These are phyloP conservation scores for Lycopodina hypogea DNA, from an alignment of 37 sponge, comb jelly and placozoan species.

Conservation along the genomic window DNA sequence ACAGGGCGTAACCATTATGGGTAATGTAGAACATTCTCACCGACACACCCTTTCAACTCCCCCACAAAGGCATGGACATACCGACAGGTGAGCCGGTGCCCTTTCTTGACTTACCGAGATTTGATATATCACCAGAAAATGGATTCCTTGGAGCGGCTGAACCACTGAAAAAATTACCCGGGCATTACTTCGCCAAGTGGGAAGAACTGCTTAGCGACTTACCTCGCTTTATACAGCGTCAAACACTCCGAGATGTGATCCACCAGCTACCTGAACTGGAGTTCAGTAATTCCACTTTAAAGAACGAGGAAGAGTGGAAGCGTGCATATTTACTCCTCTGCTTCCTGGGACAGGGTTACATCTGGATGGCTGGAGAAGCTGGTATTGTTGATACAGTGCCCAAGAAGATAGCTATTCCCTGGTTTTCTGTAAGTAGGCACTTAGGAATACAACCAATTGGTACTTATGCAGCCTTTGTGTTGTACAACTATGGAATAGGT, in stretches of 20 bases:
- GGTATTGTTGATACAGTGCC: slow-evolving; percentile 43
- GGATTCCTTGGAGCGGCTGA: slow-evolving; percentile 54
- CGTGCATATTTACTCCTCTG: slow-evolving; percentile 55
- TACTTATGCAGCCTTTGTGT: slow-evolving; percentile 38
- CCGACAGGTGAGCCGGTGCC: background rate
- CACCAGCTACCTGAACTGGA: slow-evolving; percentile 28
- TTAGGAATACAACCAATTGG: slow-evolving; percentile 55
- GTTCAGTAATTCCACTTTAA: slow-evolving; percentile 28
- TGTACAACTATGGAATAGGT: slow-evolving; percentile 61
- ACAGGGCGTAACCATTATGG: no score
- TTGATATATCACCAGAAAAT: slow-evolving; percentile 35
- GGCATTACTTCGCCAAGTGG: slow-evolving; percentile 51
- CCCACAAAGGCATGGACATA: no score
- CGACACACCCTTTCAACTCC: no score
- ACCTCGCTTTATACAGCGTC: slow-evolving; percentile 13
- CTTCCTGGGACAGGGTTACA: slow-evolving; percentile 60
- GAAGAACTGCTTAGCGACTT: slow-evolving; percentile 43
- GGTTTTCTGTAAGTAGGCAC: slow-evolving; percentile 48
- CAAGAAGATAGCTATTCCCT: slow-evolving; percentile 59
- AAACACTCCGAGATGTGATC: slow-evolving; percentile 27
- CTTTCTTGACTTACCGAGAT: slow-evolving; percentile 1
- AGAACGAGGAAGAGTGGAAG: slow-evolving; percentile 54
- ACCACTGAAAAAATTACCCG: slow-evolving; percentile 30
- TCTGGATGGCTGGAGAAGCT: slow-evolving; percentile 71
- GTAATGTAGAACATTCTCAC: no score